Evolutionary conservation across 2,797 vertebrate species (phyloP), one percentile per base, ranked within the genome.

Genomic region (Urocyon cinereoargenteus): DNA sequence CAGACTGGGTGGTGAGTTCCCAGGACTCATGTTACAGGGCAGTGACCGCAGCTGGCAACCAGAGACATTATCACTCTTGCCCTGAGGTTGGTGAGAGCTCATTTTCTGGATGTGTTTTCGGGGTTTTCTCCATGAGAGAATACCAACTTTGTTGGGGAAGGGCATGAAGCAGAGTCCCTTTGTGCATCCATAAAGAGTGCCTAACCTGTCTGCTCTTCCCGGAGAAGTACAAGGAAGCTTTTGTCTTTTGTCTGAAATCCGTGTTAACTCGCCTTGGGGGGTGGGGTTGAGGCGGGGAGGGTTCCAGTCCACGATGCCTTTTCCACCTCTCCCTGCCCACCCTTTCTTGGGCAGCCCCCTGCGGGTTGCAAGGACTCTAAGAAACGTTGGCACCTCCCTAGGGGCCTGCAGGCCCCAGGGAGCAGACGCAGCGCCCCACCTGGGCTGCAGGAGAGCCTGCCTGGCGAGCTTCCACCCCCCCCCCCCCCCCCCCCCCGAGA

Each of bases 81-180:
- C 57, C 36, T 26, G 36, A 72, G 78, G 83, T n/a, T 45, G 6
- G 19, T 14, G 3, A 75, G 79, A 49, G 78, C 49, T 85, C 14
- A 0, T 85, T 57, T 70, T 77, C 77, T 61, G 51, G 0, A 5
- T 90, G 45, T 49, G 45, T 78, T 94, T 70, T 92, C 90, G 72
- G 62, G 40, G 64, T 86, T 96, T 96, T 96, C 85, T 89, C 51
- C 45, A 10, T 14, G 4, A 66, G 34, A 90, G 77, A 92, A 70
- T 62, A 31, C 87, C 82, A 91, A 62, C 85, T 81, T 55, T 90
- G 64, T 86, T 61, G 64, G 40, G 78, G 40, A 64, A 75, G 77
- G 70, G 31, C 53, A 31, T 36, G 68, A 57, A 51, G 40, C 40
- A 45, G 49, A 68, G 81, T 87, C 72, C 53, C 4, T 24, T 18